These are phyloP conservation scores for Sciurus vulgaris DNA, from an alignment of 2,797 vertebrate genomes.

Conservation along the genomic window DNA sequence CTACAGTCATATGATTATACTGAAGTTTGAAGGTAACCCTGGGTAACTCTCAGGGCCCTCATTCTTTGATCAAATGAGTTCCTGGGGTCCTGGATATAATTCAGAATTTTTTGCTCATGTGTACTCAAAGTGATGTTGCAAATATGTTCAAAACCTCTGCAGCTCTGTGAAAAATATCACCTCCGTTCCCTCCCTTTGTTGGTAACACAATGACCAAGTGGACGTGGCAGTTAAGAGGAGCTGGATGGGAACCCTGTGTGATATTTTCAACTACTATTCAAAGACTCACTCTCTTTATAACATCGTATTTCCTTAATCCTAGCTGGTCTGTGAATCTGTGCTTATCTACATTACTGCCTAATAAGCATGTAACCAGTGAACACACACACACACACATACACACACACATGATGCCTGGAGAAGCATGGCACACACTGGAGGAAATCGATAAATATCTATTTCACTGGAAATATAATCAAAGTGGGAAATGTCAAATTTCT, in stretches of 20 bases:
- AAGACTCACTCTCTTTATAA: not conserved
- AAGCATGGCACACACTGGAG: constrained; percentile 61
- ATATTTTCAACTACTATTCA: constrained; percentile 56
- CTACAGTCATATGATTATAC: not conserved
- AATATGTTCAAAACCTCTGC: constrained; percentile 62
- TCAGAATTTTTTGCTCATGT: constrained; percentile 35
- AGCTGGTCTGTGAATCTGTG: constrained; percentile 53
- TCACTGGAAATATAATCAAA: constrained; percentile 54
- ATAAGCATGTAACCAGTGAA: constrained; percentile 12
- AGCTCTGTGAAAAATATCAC: constrained; percentile 34
- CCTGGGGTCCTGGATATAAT: not conserved
- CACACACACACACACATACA: not conserved
- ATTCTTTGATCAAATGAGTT: constrained; percentile 22
- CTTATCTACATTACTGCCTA: constrained; percentile 36
- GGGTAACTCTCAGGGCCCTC: not conserved
- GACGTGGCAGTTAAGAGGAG: not conserved
- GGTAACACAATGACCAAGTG: not conserved
- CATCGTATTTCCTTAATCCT: not conserved
- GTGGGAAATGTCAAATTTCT: not conserved
- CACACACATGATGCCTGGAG: not conserved
- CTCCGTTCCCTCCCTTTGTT: constrained; percentile 20
- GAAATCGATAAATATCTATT: constrained; percentile 49
- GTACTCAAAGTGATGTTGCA: constrained; percentile 10
- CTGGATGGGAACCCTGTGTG: not conserved
- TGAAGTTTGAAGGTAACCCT: not conserved